phyloP scores from a whole-genome alignment of 1,140 invertebrate species.

The Latrodectus geometricus region DNA sequence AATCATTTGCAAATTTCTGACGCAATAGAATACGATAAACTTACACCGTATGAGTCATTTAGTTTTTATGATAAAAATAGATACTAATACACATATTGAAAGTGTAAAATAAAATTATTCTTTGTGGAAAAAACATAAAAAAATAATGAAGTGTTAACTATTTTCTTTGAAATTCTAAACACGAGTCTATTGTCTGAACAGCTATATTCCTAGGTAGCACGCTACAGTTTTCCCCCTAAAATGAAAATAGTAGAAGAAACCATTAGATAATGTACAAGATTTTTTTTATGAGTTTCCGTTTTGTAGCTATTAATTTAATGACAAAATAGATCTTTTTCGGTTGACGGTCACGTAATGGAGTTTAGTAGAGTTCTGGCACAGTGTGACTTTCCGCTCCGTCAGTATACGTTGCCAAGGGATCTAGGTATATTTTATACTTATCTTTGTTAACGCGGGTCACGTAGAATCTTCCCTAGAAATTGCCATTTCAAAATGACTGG shows the following conservation, averaged over 20 bases:
- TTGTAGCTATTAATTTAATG: conserved; percentile 60
- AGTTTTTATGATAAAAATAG: too few species aligned
- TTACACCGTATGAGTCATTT: too few species aligned
- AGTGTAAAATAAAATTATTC: not conserved
- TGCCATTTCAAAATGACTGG: conserved; percentile 33
- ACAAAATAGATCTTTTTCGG: conserved; percentile 22
- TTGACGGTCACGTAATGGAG: conserved; percentile 48
- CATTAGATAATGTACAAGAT: not conserved
- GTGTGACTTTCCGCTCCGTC: conserved; percentile 14
- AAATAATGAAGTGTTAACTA: not conserved
- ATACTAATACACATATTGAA: too few species aligned
- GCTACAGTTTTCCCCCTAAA: not conserved
- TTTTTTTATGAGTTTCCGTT: conserved; percentile 29
- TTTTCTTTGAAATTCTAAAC: not conserved
- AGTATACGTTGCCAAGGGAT: conserved; percentile 40
- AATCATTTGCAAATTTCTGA: too few species aligned
- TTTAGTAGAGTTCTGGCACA: conserved; percentile 43
- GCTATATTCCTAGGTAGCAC: not conserved
- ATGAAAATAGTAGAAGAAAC: not conserved
- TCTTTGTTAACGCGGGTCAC: conserved; percentile 21
- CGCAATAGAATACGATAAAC: too few species aligned
- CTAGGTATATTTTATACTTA: not conserved
- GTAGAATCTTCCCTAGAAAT: conserved; percentile 26
- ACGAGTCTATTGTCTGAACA: not conserved
- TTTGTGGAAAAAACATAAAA: not conserved